phyloP scores from a whole-genome alignment of 2,113 vertebrate species.

The Noturus placidus region DNA sequence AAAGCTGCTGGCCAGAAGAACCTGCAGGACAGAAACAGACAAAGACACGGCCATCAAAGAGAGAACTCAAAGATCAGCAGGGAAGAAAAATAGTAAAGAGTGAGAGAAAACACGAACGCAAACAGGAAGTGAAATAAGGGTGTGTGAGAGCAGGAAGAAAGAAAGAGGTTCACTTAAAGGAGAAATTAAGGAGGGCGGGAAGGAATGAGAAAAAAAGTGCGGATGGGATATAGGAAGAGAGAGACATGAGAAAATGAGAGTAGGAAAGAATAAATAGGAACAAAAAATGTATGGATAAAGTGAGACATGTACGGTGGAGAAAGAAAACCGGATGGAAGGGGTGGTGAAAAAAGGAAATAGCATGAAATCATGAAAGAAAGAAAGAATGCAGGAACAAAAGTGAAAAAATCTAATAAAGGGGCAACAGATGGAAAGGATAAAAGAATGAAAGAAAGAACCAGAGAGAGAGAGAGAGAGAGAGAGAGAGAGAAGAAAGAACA shows the following conservation, averaged over 20 bases:
- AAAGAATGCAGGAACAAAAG: neutral
- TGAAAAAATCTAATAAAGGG: neutral
- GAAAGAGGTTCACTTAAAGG: neutral
- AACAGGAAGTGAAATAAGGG: neutral
- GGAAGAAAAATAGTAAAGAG: neutral
- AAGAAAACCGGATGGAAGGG: neutral
- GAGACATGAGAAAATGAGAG: too few species aligned
- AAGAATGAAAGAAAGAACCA: neutral
- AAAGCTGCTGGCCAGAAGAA: slow-evolving; percentile 88
- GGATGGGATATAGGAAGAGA: neutral
- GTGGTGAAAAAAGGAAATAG: neutral
- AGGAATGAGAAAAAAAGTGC: neutral
- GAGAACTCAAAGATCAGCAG: neutral
- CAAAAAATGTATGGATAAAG: neutral
- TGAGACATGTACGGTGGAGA: neutral
- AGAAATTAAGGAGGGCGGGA: neutral
- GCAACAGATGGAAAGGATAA: neutral
- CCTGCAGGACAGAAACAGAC: slow-evolving; percentile 64
- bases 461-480: neutral
- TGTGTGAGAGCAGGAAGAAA: neutral
- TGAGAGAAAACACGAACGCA: neutral
- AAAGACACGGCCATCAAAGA: neutral
- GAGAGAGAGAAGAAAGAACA: neutral
- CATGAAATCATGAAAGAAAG: neutral
- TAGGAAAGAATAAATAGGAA: neutral